Percentiles rank a stretch among this genome's conserved stretches.
These are phyloP conservation scores for Buphagus erythrorhynchus DNA, from an alignment of 2,797 vertebrate genomes.

Conservation along the genomic window DNA sequence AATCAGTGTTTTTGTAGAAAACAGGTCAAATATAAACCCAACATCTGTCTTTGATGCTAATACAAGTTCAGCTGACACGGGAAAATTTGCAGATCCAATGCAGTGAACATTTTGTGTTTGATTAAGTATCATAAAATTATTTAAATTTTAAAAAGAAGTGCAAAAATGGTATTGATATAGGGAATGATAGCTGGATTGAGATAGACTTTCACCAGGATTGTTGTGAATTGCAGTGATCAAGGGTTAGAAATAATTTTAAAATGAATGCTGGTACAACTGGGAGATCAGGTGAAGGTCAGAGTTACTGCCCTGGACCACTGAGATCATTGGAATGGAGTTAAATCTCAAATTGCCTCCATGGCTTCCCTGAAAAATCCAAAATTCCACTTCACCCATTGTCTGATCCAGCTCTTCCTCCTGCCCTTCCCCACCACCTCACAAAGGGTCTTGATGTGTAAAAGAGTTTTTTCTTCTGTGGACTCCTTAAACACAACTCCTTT, in stretches of 20 bases:
- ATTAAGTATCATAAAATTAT: not conserved
- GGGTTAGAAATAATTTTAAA: not conserved
- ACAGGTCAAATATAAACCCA: conserved; percentile 6
- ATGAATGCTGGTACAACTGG: not conserved
- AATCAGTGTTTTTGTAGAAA: conserved; percentile 31
- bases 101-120: not conserved
- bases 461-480: not conserved
- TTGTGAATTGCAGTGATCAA: not conserved
- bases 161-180: accelerated
- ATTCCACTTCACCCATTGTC: not conserved
- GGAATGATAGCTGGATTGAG: not conserved
- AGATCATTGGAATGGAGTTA: not conserved
- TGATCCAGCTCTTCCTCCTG: not conserved
- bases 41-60: not conserved
- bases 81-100: not conserved
- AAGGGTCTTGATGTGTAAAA: not conserved
- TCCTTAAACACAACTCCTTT: not conserved
- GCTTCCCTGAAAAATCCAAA: not conserved
- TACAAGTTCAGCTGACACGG: not conserved
- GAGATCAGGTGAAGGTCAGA: not conserved
- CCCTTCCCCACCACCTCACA: not conserved
- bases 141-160: not conserved
- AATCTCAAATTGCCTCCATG: not conserved
- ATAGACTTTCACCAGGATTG: not conserved
- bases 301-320: not conserved